Percentiles rank a stretch among this genome's conserved stretches.
phyloP scores from a whole-genome alignment of 1,140 invertebrate genomes.

The Goniozus legneri region DNA sequence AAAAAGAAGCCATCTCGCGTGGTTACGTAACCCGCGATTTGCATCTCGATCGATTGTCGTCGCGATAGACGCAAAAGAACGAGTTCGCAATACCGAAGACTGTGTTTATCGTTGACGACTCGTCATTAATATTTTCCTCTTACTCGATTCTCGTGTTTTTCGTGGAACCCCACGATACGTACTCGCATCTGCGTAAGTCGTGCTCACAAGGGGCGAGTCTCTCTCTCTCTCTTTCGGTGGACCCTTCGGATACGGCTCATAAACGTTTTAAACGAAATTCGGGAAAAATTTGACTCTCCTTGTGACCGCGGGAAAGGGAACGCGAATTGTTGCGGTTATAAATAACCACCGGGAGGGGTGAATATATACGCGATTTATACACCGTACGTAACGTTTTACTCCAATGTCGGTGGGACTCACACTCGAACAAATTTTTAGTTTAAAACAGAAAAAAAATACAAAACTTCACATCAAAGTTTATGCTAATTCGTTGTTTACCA shows the following conservation, averaged over 20 bases:
- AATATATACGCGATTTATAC: too few species aligned
- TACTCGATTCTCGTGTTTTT: not conserved
- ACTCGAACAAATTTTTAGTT: too few species aligned
- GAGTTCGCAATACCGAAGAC: too few species aligned
- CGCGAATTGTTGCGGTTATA: conserved; percentile 31
- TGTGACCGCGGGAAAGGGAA: too few species aligned
- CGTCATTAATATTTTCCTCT: not conserved
- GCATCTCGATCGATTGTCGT: not conserved
- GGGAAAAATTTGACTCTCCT: conserved; percentile 39
- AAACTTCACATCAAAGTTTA: too few species aligned
- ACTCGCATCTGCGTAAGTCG: conserved; percentile 6
- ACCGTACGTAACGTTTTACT: too few species aligned
- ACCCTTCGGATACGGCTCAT: conserved; percentile 50
- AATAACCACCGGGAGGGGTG: conserved; percentile 20
- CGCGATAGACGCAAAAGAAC: not conserved
- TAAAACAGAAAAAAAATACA: too few species aligned
- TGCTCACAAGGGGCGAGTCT: conserved; percentile 34
- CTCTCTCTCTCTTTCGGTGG: conserved; percentile 6
- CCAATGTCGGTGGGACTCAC: too few species aligned
- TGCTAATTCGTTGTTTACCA: too few species aligned
- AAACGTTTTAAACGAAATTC: conserved; percentile 53
- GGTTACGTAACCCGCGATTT: not conserved
- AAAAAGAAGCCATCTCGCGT: not conserved
- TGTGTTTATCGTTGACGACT: too few species aligned
- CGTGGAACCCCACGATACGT: not conserved